Conservation (phyloP, 1,140 invertebrate genomes). For the Drosophila ohnishii region DNA sequence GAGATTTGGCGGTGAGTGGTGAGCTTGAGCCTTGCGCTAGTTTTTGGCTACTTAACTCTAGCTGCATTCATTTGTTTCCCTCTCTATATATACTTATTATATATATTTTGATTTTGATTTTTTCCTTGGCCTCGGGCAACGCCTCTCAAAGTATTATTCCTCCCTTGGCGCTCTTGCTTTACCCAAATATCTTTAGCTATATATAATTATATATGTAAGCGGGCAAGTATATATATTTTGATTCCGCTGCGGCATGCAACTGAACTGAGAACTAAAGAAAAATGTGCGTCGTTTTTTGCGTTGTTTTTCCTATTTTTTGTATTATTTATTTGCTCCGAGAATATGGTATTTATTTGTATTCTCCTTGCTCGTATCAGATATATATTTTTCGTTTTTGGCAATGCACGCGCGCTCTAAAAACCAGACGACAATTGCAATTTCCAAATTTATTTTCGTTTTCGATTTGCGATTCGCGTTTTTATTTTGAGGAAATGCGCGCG, state of each 20-base stretch:
- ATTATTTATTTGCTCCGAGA: conserved; percentile 10
- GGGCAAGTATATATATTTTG: conserved; percentile 46
- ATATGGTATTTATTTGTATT: conserved; percentile 22
- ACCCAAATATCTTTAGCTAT: conserved; percentile 44
- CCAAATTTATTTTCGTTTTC: conserved; percentile 66
- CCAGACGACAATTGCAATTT: conserved; percentile 58
- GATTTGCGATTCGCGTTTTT: conserved; percentile 31
- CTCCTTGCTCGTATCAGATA: conserved; percentile 20
- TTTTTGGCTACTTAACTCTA: conserved; percentile 42
- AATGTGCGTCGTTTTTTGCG: conserved; percentile 52
- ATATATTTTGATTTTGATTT: conserved; percentile 8
- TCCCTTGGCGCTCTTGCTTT: conserved; percentile 41
- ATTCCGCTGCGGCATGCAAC: conserved; percentile 67
- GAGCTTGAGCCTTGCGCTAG: conserved; percentile 61
- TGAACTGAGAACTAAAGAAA: conserved; percentile 39
- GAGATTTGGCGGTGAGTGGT: conserved; percentile 18
- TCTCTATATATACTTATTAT: conserved; percentile 28
- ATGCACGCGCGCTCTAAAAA: conserved; percentile 60
- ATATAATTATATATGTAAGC: conserved; percentile 50
- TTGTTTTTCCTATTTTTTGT: conserved; percentile 12
- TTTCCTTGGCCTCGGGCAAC: conserved; percentile 52
- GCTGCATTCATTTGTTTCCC: conserved; percentile 22
- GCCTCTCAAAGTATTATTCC: conserved; percentile 54
- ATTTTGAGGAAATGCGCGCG: conserved; percentile 59
- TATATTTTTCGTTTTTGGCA: conserved; percentile 65